Percentiles rank a stretch among this genome's conserved stretches.
Conservation (phyloP, 2,113 vertebrate species). For the Microcebus jonahi region DNA sequence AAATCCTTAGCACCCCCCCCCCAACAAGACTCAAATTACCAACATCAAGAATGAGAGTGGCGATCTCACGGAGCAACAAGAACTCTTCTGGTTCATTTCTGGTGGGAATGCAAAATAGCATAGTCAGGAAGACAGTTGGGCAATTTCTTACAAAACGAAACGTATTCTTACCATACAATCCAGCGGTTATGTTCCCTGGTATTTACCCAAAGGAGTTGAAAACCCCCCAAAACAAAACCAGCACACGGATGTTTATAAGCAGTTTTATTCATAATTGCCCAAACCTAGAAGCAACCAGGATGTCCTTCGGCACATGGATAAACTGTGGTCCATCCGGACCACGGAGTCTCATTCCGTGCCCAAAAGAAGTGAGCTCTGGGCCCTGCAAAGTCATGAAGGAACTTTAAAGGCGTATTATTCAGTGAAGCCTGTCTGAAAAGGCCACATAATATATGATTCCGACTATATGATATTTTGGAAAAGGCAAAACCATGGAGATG, state of each 20-base stretch:
- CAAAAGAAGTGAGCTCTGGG: background rate
- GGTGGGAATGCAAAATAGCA: background rate
- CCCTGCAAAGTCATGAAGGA: background rate
- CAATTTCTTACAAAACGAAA: background rate
- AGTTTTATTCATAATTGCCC: background rate
- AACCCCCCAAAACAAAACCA: background rate
- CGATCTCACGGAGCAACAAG: background rate
- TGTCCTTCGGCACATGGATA: background rate
- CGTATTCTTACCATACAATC: rapidly evolving
- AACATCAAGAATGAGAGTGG: background rate
- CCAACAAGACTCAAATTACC: background rate
- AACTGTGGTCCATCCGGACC: background rate
- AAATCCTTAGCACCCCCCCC: background rate
- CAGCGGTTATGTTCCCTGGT: no score
- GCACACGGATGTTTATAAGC: background rate
- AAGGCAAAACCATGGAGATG: background rate
- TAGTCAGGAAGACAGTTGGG: no score
- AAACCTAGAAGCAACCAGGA: background rate
- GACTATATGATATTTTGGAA: background rate
- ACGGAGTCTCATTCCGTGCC: rapidly evolving
- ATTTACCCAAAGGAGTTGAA: background rate
- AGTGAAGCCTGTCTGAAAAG: background rate
- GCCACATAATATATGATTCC: no score
- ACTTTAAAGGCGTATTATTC: no score
- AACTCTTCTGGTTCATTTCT: rapidly evolving